Evolutionary conservation across 1,140 invertebrate species (phyloP), one percentile per base, ranked within the genome.

Genomic region (Pectinophora gossypiella): DNA sequence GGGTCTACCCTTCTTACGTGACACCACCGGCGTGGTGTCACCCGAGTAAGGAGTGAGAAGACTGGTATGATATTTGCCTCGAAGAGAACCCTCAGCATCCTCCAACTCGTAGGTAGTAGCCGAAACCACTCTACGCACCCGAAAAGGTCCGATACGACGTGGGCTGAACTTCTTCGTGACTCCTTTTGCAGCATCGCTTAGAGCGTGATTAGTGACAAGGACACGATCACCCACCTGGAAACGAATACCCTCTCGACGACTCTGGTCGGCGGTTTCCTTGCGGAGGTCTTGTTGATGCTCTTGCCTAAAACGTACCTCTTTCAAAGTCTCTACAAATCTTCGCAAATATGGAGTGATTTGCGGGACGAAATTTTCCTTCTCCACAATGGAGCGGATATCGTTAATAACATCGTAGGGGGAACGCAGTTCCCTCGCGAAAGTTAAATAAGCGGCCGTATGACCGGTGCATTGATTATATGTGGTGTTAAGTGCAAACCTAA

Each of bases 371-470:
- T 73, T 75, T 27, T 73, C 65, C 18, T 52, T 56, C 1, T 58
- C 45, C 2, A 64, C 12, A 9, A 76, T 58, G 18, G 53, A 55
- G 32, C 63, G 54, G 15, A 73, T 22, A 38, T 79, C 73, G 45
- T 67, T 54, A 2, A 50, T 10, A 10, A 68, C 62, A 21, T 71
- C 72, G 12, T 52, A 27, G 10, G 59, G 70, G 3, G 69, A 61
- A 10, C 67, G 38, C 36, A 75, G 40, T 40, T 71, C 64, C n/a
- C 70, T 42, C 7, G 51, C 66, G 50, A 76, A 75, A 1, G 68
- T 82, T 3, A 88, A 48, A 44, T 77, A 76, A 10, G 86, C 84
- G 87, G 80, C 5, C 73, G 73, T 35, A 81, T 78, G 2, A 65
- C 60, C 22, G 59, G 48, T 6, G 79, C 62, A 48, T 75, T 61